Evolutionary conservation across 2,888 invertebrate species (phyloP), one percentile per base, ranked within the genome.

Genomic region (Allolobophora icterica): DNA sequence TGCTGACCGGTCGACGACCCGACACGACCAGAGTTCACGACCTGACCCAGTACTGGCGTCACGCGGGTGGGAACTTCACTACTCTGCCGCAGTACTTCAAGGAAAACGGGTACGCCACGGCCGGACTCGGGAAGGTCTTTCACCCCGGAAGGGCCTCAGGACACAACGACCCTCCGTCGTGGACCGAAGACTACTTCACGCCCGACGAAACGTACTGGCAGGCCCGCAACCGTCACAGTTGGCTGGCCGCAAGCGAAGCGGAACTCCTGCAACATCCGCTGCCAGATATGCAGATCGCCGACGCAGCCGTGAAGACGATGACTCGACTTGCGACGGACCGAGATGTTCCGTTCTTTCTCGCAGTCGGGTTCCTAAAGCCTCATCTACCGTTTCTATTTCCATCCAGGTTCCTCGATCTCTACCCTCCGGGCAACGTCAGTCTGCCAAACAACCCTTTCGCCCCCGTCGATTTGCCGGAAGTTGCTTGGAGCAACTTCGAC

Each of bases 141-240:
- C 92, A 92, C 58, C 92, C 92, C 11, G 92, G 92, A n/a, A 38
- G 33, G 24, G 91, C 91, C 33, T 89, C 91, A n/a, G 91, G 98
- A 98, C 95, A 95, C 98, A 92, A 94, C 52, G 94, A 94, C 90
- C 94, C 94, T 0, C 89, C 93, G 19, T 94, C 94, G 5, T 94
- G 94, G 94, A 92, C 93, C 8, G 90, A 92, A 45, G 92, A 93
- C 0, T 93, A 93, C 89, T 94, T 91, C 90, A 92, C 92, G 42
- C 92, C 92, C 3, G 84, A 91, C 58, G 42, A 38, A 21, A 30
- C 33, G 34, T 90, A 91, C 90, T 92, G 91, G 91, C 91, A 89
- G n/a, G 87, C 83, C 40, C 91, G 92, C 34, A 89, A 33, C 8
- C 90, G 45, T 13, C 71, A 92, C 30, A 93, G 93, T 40, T 94